A percentile compares a stretch with the other conserved stretches of the same genome.
These are phyloP conservation scores for Bos taurus DNA, from an alignment of 2,113 vertebrate genomes.

Conservation along the genomic window DNA sequence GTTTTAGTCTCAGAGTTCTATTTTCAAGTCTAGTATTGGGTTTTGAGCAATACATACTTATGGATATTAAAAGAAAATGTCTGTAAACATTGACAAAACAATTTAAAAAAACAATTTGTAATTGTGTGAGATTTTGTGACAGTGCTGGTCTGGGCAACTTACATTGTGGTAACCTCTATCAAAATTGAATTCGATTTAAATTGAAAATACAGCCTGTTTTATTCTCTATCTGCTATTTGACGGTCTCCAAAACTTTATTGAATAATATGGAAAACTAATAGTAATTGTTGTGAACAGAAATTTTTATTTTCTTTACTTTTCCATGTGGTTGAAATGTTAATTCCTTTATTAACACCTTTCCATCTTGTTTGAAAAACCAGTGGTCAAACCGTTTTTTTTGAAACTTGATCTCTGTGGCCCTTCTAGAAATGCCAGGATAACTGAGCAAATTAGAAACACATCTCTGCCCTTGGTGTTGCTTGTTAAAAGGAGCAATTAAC, in stretches of 20 bases:
- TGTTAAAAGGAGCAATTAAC: background rate
- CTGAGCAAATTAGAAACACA: constrained; percentile 19
- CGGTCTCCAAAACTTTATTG: background rate
- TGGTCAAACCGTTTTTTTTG: background rate
- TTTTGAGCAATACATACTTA: constrained; percentile 25
- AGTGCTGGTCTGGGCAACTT: background rate
- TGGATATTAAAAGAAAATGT: constrained; percentile 18
- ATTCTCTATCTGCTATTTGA: background rate
- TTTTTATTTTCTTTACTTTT: constrained; percentile 24
- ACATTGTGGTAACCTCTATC: background rate
- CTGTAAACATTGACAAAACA: background rate
- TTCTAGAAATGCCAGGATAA: background rate
- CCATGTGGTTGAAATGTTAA: constrained; percentile 19
- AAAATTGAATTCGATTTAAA: background rate
- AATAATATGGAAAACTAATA: background rate
- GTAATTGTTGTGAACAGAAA: background rate
- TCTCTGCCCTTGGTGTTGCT: background rate
- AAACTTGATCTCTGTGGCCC: constrained; percentile 20
- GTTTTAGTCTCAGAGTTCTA: background rate
- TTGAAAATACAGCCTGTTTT: background rate
- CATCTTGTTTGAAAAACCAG: constrained; percentile 33
- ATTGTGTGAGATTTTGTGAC: background rate
- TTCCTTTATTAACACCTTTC: constrained; percentile 36
- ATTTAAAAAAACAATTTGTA: background rate
- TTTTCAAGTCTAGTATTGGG: constrained; percentile 32